Evolutionary conservation across 2,888 invertebrate genomes (phyloP), one percentile per base, ranked within the genome.

Genomic region (Drosophila pseudotakahashii): DNA sequence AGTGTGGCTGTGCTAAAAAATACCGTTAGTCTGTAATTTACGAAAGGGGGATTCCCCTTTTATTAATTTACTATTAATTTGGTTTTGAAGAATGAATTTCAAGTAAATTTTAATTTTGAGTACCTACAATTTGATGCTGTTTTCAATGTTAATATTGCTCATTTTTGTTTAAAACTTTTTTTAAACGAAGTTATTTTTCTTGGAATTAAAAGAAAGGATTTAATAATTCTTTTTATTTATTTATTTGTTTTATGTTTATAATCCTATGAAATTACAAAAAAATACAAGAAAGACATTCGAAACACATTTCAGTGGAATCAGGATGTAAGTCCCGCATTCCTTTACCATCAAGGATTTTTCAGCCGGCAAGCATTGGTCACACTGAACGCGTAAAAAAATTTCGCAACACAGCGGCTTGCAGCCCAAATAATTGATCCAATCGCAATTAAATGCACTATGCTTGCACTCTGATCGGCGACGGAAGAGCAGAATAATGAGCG

Each of bases 401-500:
- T 63, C 61, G 60, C 48, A 50, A 42, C 11, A 54, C 19, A 26
- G 47, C 61, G 59, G 59, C 57, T 37, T 9, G 13, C 10, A 23
- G 37, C 13, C 34, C 16, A 48, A 60, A 34, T 34, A 45, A 57
- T 60, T 60, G n/a, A 7, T 10, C 5, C 10, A 16, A 19, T n/a
- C 3, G 39, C 5, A 9, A 11, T 32, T 39, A 34, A 53, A 44
- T 45, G 39, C 54, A 36, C n/a, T 19, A 66, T 70, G 44, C n/a
- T 30, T 36, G 30, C 30, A 42, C 14, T 47, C 23, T 69, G 23
- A 48, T 32, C 47, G 34, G 23, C 5, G n/a, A 26, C 7, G 9
- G 23, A 13, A 36, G 39, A 54, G 30, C 32, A 11, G 11, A 16
- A 73, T 61, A 47, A 90, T 90, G 89, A 80, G 77, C 66, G 61